A percentile compares a stretch with the other conserved stretches of the same genome.
Conservation (phyloP, 30 jellyfish, hydroid and myxozoan genomes). For the Turritopsis rubra region DNA sequence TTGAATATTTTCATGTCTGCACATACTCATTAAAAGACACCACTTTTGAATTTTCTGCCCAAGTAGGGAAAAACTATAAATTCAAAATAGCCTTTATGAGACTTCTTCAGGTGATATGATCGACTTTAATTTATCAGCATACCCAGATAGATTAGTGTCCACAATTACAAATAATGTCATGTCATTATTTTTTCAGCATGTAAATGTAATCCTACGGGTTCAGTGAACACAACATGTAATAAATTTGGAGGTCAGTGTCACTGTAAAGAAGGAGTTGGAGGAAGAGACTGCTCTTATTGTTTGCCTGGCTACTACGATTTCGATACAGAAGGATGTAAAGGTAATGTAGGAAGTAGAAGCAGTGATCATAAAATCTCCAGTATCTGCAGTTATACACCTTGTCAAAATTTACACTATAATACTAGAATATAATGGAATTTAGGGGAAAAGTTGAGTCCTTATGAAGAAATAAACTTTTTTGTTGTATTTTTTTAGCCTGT, state of each 20-base stretch:
- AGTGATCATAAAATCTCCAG: no score
- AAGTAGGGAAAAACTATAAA: no score
- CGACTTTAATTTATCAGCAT: background rate
- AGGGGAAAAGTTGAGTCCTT: no score
- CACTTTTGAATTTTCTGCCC: no score
- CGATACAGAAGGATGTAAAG: slow-evolving; percentile 60
- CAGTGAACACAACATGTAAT: slow-evolving; percentile 49
- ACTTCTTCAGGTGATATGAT: background rate
- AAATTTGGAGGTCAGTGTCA: slow-evolving; percentile 78
- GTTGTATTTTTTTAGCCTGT: slow-evolving; percentile 55
- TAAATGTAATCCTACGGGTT: slow-evolving; percentile 59
- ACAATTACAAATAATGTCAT: background rate
- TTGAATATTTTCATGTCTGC: no score
- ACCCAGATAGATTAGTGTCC: background rate
- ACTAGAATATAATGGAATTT: no score
- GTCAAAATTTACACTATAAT: no score
- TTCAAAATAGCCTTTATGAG: no score
- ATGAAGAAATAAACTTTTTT: no score
- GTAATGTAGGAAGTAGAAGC: no score
- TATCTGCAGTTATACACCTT: no score
- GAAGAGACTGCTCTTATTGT: slow-evolving; percentile 74
- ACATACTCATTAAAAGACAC: no score
- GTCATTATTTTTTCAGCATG: slow-evolving; percentile 61
- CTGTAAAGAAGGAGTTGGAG: slow-evolving; percentile 79
- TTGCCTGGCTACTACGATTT: slow-evolving; percentile 75